These are phyloP conservation scores for Polydrusus cervinus DNA, from an alignment of 2,888 invertebrate genomes.

Conservation along the genomic window DNA sequence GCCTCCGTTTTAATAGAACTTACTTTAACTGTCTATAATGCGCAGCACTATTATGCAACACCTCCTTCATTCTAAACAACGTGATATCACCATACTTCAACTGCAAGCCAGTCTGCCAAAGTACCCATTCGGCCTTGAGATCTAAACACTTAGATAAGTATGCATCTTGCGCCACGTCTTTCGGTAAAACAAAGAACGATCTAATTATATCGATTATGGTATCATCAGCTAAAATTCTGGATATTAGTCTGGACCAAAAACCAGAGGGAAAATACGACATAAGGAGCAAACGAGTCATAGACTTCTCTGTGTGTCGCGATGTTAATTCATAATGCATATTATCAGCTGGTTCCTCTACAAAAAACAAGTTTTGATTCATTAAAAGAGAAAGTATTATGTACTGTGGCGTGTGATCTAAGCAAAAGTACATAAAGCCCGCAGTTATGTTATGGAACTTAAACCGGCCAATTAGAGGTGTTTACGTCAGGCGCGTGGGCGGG, in stretches of 20 bases:
- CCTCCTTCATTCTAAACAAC: constrained; percentile 88
- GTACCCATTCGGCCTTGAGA: constrained; percentile 88
- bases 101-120: constrained; percentile 95
- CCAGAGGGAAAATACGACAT: constrained; percentile 99
- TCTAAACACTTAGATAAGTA: constrained; percentile 76
- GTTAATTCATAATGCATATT: constrained; percentile 64
- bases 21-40: constrained; percentile 71
- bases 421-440: too few species aligned
- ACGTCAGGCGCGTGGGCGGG: too few species aligned
- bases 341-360: constrained; percentile 61
- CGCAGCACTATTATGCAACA: constrained; percentile 74
- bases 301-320: constrained; percentile 74
- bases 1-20: constrained; percentile 36
- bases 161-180: constrained; percentile 80
- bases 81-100: constrained; percentile 88
- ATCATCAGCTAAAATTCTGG: constrained; percentile 93
- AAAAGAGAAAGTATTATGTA: too few species aligned
- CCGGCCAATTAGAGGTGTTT: too few species aligned
- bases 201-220: constrained; percentile 86
- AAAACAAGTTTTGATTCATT: background rate
- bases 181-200: constrained; percentile 81
- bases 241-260: constrained; percentile 96
- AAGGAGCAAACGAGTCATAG: constrained; percentile 85
- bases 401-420: too few species aligned
- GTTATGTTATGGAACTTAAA: too few species aligned